Percentiles rank a stretch among this genome's conserved stretches.
These are phyloP conservation scores for Scatophagus argus DNA, from an alignment of 2,113 vertebrate species.

Conservation along the genomic window DNA sequence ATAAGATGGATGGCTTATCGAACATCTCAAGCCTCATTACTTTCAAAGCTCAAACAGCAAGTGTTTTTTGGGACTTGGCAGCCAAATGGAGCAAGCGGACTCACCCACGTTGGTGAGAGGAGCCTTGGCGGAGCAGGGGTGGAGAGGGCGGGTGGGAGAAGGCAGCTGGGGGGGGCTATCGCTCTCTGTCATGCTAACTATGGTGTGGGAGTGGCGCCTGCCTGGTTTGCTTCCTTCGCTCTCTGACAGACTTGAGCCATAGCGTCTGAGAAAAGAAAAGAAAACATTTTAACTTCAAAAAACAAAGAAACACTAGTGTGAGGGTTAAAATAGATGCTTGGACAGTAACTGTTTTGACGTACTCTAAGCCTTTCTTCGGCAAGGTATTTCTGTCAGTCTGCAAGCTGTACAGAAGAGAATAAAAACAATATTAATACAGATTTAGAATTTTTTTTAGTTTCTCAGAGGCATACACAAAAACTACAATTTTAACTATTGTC, in stretches of 20 bases:
- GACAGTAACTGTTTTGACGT: conserved; percentile 53
- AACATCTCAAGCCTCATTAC: conserved; percentile 19
- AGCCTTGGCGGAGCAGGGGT: conserved; percentile 86
- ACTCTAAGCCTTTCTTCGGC: conserved; percentile 97
- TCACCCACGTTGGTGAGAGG: conserved; percentile 93
- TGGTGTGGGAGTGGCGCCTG: conserved; percentile 88
- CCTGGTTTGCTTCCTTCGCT: conserved; percentile 87
- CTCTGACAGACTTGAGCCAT: conserved; percentile 89
- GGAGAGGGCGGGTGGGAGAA: conserved; percentile 86
- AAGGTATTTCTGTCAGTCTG: conserved; percentile 93
- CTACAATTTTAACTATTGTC: too few relatives aligned
- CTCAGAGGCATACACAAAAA: too few relatives aligned
- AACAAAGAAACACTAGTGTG: not conserved
- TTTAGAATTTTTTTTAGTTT: too few relatives aligned
- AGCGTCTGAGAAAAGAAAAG: conserved; percentile 76
- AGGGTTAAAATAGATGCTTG: conserved; percentile 1
- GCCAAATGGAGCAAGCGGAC: conserved; percentile 64
- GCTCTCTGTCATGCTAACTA: conserved; percentile 86
- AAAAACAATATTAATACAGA: conserved; percentile 43
- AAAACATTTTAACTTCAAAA: conserved; percentile 7
- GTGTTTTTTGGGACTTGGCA: conserved; percentile 50
- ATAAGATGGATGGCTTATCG: conserved; percentile 15
- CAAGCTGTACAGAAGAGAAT: conserved; percentile 80
- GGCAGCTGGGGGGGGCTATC: conserved; percentile 90
- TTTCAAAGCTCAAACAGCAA: conserved; percentile 16